phyloP scores from a whole-genome alignment of 1,140 invertebrate genomes.

The Sminthurides bifidus region DNA sequence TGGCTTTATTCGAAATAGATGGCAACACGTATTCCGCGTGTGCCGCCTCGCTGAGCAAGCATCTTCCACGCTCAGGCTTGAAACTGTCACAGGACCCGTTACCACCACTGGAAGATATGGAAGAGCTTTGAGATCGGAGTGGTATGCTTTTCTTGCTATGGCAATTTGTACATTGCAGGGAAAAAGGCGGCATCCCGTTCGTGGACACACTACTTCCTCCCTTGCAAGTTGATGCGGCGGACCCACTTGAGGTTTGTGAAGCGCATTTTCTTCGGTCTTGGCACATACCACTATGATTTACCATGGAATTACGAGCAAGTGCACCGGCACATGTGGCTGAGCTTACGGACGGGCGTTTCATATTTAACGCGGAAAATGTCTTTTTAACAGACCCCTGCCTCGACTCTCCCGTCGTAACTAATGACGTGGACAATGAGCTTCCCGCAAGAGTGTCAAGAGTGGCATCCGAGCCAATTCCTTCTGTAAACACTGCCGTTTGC shows the following conservation, averaged over 20 bases:
- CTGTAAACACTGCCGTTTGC: background rate
- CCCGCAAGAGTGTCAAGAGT: conserved; percentile 14
- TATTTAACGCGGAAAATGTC: conserved; percentile 9
- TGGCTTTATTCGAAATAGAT: background rate
- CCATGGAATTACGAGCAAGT: conserved; percentile 14
- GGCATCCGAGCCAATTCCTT: background rate
- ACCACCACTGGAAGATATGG: conserved; percentile 4
- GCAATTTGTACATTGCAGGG: too few species aligned
- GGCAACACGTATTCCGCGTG: conserved; percentile 18
- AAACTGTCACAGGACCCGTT: background rate
- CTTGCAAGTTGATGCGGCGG: too few species aligned
- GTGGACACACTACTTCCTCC: too few species aligned
- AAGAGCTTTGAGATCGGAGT: conserved; percentile 3
- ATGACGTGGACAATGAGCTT: conserved; percentile 6
- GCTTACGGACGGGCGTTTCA: conserved; percentile 12
- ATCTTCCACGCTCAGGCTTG: conserved; percentile 9
- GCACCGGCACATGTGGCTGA: too few species aligned
- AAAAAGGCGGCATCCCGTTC: too few species aligned
- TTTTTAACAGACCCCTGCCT: conserved; percentile 8
- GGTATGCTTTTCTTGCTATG: conserved; percentile 18
- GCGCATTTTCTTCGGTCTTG: too few species aligned
- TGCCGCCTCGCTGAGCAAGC: conserved; percentile 2
- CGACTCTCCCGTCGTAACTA: background rate
- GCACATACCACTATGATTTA: too few species aligned
- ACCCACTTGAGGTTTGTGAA: too few species aligned